Base-by-base conservation (phyloP, 2,888 invertebrate species). In the Helleia helle region DNA sequence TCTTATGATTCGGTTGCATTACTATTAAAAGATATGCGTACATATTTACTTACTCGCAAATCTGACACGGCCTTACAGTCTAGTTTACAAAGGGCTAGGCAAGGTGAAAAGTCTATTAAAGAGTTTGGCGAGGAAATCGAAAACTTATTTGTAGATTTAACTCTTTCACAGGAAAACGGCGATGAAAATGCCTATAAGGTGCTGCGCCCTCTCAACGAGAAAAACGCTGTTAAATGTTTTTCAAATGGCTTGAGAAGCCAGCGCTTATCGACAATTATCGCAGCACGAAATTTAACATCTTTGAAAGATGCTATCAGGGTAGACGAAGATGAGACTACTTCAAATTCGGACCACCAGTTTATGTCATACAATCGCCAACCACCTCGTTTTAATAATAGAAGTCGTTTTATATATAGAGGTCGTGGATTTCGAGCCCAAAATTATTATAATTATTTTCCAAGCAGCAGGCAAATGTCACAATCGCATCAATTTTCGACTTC, bases 161-260 rank as follows among this genome's bases (percentile, higher is more conserved):
- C 52, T n/a, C 49, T 52, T 31, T 42, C 49, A 8, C 50, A 52
- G 28, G 46, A 50, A 15, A 36, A 47, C 22, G 44, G 46, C 2
- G 28, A 48, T 17, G 11, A 31, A 11, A 39, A 40, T 4, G 36
- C 28, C 4, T 47, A 38, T 41, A 30, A 44, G 30, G 28, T 47
- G 9, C 30, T 52, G 11, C 30, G 36, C 4, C 48, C 52, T 5
- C 36, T 50, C 15, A 49, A 52, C 34, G 52, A 52, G 26, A 42
- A 44, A 36, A 36, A 39, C 1, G 49, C 52, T n/a, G 47, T 50
- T 6, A 46, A 46, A 40, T 41, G 42, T 28, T 51, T 53, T 29
- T 15, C 41, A n/a, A 48, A 49, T 13, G 50, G 50, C 1, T 39
- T 53, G 31, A 29, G 50, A 13, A 45, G 48, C 29, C 30, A 38